Conservation (phyloP, 2,888 invertebrate genomes). For the Spodoptera picta region DNA sequence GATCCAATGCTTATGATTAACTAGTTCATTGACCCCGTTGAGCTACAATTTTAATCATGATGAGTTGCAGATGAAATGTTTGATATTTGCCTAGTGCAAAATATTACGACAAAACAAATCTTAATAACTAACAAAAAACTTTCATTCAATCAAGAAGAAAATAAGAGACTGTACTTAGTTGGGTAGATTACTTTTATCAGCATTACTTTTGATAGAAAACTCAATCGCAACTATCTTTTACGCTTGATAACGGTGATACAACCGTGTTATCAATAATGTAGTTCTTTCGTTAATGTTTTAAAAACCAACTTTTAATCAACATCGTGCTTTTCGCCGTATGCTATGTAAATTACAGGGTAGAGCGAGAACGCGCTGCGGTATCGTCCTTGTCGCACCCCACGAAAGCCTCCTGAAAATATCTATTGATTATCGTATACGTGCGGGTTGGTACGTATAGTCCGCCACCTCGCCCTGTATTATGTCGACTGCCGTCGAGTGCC, state of each 20-base stretch:
- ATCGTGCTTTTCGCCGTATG: slow-evolving; percentile 66
- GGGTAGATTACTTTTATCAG: slow-evolving; percentile 17
- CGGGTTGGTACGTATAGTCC: slow-evolving; percentile 78
- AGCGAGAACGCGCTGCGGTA: slow-evolving; percentile 76
- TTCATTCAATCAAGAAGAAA: background rate
- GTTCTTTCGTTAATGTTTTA: slow-evolving; percentile 19
- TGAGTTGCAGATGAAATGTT: no score
- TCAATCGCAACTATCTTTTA: slow-evolving; percentile 18
- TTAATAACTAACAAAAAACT: background rate
- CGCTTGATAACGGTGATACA: slow-evolving; percentile 32
- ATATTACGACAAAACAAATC: background rate
- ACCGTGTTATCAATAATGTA: slow-evolving; percentile 29
- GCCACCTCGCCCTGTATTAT: slow-evolving; percentile 81
- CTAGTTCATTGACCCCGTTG: no score
- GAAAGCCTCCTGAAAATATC: slow-evolving; percentile 89
- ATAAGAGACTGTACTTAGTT: background rate
- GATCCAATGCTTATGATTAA: no score
- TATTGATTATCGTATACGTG: slow-evolving; percentile 88
- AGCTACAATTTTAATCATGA: background rate
- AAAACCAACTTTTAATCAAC: slow-evolving; percentile 45
- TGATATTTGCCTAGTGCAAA: background rate
- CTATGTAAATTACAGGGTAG: slow-evolving; percentile 80
- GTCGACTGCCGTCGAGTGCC: slow-evolving; percentile 81
- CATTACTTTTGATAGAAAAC: slow-evolving; percentile 22
- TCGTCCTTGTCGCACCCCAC: slow-evolving; percentile 77